Evolutionary conservation across 2,888 invertebrate genomes (phyloP).

Genomic region (Rhopalosiphum nymphaeae): DNA sequence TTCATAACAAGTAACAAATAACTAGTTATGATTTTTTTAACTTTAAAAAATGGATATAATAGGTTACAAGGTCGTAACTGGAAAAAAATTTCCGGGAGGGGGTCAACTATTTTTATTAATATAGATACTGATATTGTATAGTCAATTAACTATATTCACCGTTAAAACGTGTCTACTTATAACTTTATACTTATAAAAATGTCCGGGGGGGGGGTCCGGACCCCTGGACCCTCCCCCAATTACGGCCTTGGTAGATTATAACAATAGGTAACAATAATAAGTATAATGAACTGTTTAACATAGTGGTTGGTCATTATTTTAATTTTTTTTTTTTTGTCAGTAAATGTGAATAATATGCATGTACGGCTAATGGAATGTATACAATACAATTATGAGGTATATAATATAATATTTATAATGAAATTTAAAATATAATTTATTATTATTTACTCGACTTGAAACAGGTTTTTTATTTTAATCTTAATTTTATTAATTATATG

Average conservation of each 20-base stretch:
- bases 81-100: no score
- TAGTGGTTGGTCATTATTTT: not conserved
- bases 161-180: no score
- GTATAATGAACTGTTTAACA: not conserved
- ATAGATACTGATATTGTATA: no score
- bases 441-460: not conserved
- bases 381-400: not conserved
- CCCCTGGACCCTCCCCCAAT: no score
- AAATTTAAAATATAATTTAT: not conserved
- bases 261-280: not conserved
- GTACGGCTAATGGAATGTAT: not conserved
- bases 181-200: no score
- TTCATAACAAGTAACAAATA: not conserved
- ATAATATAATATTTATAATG: not conserved
- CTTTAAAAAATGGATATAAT: not conserved
- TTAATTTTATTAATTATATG: not conserved
- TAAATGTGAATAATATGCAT: not conserved
- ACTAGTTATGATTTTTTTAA: not conserved
- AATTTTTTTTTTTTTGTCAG: not conserved
- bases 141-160: no score
- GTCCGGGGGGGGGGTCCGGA: no score
- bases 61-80: no score
- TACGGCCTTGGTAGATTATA: no score
- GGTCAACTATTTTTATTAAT: no score
- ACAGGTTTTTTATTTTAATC: not conserved